Conservation (phyloP, 53 echinoderm and acorn worm genomes). For the Echinarachnius parma region DNA sequence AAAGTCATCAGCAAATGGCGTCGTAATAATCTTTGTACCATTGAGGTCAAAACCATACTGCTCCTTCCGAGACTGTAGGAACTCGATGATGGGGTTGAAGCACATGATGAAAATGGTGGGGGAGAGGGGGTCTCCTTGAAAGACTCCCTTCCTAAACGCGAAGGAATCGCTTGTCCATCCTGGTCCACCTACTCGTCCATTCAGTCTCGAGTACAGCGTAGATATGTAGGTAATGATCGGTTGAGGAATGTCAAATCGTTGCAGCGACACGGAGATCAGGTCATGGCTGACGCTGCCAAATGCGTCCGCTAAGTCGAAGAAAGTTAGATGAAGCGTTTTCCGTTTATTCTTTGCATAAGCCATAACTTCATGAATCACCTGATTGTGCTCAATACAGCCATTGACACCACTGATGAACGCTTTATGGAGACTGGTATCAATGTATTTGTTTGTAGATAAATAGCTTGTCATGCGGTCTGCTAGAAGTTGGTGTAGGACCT, state of each 20-base stretch:
- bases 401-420: conserved; percentile 38
- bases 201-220: neutral
- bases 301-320: conserved; percentile 41
- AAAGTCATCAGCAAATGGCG: conserved; percentile 51
- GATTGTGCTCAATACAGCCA: conserved; percentile 44
- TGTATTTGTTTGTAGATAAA: conserved; percentile 19
- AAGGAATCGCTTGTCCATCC: conserved; percentile 1
- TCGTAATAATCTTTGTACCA: conserved; percentile 32
- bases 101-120: conserved; percentile 39
- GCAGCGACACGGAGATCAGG: conserved; percentile 6
- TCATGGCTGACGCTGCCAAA: conserved; percentile 35
- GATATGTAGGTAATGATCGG: neutral
- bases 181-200: conserved; percentile 1
- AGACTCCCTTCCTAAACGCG: conserved; percentile 23
- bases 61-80: neutral
- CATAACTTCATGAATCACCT: conserved; percentile 31
- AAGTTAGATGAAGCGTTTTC: conserved; percentile 2
- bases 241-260: conserved; percentile 10
- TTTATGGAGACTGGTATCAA: conserved; percentile 44
- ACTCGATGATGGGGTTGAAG: conserved; percentile 43
- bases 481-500: conserved; percentile 40
- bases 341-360: neutral
- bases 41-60: conserved; percentile 15
- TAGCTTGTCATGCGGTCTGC: conserved; percentile 15
- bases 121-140: conserved; percentile 48